Evolutionary conservation across 2,113 vertebrate species (phyloP).

Genomic region (Abramis brama): DNA sequence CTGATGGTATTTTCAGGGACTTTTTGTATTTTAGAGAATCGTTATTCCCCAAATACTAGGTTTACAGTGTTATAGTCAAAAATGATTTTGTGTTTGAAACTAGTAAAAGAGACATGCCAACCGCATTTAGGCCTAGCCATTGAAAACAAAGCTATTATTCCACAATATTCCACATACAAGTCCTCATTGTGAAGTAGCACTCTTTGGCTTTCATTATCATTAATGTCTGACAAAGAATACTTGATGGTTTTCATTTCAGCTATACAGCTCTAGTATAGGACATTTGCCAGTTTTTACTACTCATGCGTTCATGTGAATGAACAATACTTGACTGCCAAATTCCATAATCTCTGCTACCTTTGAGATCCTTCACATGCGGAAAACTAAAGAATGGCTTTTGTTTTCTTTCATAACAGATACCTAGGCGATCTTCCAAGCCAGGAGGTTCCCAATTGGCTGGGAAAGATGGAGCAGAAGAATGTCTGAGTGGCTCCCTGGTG

Average conservation of each 20-base stretch:
- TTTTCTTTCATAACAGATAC: slow-evolving; percentile 37
- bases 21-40: slow-evolving; percentile 2
- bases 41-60: slow-evolving; percentile 29
- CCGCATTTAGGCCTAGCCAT: neutral
- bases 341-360: slow-evolving; percentile 16
- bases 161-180: neutral
- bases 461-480: neutral
- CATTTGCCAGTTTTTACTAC: neutral
- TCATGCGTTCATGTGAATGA: neutral
- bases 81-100: neutral
- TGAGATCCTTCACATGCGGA: slow-evolving; percentile 5
- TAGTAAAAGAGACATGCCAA: slow-evolving; percentile 1
- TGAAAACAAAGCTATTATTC: neutral
- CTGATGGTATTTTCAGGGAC: slow-evolving; percentile 34
- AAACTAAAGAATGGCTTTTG: slow-evolving; percentile 1
- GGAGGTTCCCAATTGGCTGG: slow-evolving; percentile 37
- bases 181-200: neutral
- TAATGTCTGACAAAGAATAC: slow-evolving; percentile 2
- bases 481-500: neutral
- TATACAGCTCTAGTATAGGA: neutral
- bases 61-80: slow-evolving; percentile 18
- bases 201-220: neutral
- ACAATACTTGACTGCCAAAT: neutral
- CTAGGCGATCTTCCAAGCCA: neutral
- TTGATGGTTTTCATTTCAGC: neutral